These are phyloP conservation scores for Diabrotica balteata DNA, from an alignment of 2,888 invertebrate genomes.

Conservation along the genomic window DNA sequence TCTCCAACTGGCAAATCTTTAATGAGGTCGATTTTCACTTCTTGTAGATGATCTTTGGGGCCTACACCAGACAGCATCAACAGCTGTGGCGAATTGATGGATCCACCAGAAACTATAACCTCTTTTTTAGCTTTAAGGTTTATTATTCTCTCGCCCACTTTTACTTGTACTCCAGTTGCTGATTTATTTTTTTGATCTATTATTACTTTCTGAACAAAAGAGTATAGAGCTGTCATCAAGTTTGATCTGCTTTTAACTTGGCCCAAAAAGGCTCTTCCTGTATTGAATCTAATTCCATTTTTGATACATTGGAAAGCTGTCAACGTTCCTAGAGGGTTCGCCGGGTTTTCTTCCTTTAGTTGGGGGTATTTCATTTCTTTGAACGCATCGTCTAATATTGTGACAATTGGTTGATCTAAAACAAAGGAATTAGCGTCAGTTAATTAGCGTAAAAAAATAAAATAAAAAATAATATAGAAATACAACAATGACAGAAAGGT, in stretches of 20 bases:
- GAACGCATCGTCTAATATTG: constrained; percentile 53
- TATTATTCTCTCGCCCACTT: constrained; percentile 49
- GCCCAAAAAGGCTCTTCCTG: constrained; percentile 77
- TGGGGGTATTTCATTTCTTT: constrained; percentile 59
- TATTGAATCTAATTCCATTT: constrained; percentile 58
- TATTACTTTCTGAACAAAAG: constrained; percentile 65
- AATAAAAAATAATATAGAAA: too few relatives aligned
- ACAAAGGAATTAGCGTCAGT: neutral
- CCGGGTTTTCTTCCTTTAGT: constrained; percentile 43
- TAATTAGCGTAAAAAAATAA: too few relatives aligned
- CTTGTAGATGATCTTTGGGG: constrained; percentile 62
- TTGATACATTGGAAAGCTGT: constrained; percentile 49
- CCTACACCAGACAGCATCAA: constrained; percentile 74
- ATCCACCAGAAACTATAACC: constrained; percentile 71
- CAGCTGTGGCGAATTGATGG: constrained; percentile 72
- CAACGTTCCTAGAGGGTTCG: constrained; percentile 49
- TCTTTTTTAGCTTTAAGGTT: constrained; percentile 63
- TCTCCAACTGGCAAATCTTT: constrained; percentile 63
- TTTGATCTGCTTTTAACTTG: constrained; percentile 63
- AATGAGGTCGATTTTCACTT: constrained; percentile 59
- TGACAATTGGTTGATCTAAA: constrained; percentile 48
- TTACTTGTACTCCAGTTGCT: constrained; percentile 61
- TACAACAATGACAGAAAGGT: too few relatives aligned
- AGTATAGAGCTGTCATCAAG: constrained; percentile 66
- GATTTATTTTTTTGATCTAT: constrained; percentile 60